These are phyloP conservation scores for Axea sp. DNA, from an alignment of 2,888 invertebrate species.

Conservation along the genomic window DNA sequence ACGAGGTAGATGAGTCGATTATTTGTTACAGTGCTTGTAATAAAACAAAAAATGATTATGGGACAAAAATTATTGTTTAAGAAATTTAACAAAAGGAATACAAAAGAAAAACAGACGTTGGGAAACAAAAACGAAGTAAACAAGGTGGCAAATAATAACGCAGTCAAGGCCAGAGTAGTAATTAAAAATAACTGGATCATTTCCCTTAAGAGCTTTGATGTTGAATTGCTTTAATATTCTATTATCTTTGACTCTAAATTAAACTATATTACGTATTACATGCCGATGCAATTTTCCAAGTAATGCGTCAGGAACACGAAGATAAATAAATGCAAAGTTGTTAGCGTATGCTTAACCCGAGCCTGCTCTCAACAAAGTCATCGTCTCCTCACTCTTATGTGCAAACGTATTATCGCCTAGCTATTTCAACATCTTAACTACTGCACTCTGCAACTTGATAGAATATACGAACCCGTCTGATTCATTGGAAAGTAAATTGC, in stretches of 20 bases:
- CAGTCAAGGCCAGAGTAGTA: too few species aligned
- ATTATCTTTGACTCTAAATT: too few species aligned
- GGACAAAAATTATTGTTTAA: too few species aligned
- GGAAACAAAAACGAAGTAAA: too few species aligned
- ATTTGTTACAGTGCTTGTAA: too few species aligned
- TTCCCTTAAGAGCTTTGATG: too few species aligned
- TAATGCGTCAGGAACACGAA: slow-evolving; percentile 47
- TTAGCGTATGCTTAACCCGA: slow-evolving; percentile 60
- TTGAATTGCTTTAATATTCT: background rate
- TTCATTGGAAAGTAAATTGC: slow-evolving; percentile 25
- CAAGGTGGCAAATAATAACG: too few species aligned
- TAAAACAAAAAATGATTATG: too few species aligned
- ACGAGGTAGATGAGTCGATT: too few species aligned
- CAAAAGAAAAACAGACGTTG: too few species aligned
- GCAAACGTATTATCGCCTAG: slow-evolving; percentile 52
- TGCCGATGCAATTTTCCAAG: slow-evolving; percentile 13
- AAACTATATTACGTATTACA: slow-evolving; percentile 37
- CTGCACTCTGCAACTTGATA: slow-evolving; percentile 10
- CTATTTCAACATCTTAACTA: slow-evolving; percentile 54
- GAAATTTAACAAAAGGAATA: too few species aligned
- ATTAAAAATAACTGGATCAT: too few species aligned
- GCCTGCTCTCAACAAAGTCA: slow-evolving; percentile 45
- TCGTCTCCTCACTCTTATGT: slow-evolving; percentile 22
- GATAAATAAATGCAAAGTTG: slow-evolving; percentile 55
- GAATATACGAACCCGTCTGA: slow-evolving; percentile 10